Percentiles rank a stretch among this genome's conserved stretches.
Conservation (phyloP, 2,888 invertebrate species). For the Pyrochroa serraticornis region DNA sequence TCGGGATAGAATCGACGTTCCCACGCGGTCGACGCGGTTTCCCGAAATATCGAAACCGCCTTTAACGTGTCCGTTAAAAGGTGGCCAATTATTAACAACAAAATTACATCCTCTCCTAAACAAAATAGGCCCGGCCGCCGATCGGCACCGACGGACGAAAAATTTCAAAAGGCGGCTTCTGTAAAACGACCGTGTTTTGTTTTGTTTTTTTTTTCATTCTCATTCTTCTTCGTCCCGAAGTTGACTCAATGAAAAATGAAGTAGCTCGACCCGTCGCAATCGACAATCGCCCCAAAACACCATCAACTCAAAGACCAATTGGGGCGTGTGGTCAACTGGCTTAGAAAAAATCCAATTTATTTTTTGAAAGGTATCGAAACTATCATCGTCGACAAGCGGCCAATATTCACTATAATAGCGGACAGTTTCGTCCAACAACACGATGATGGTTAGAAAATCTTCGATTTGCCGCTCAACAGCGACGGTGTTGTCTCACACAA, state of each 20-base stretch:
- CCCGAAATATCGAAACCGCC: too few species aligned
- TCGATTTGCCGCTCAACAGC: constrained; percentile 14
- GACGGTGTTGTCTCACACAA: constrained; percentile 25
- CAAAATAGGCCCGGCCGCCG: constrained; percentile 15
- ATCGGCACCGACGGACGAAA: constrained; percentile 13
- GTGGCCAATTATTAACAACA: constrained; percentile 6
- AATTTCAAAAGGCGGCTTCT: constrained; percentile 31
- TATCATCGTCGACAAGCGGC: constrained; percentile 32
- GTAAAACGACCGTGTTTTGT: constrained; percentile 31
- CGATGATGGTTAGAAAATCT: neutral
- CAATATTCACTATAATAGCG: constrained; percentile 7
- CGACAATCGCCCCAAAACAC: constrained; percentile 30
- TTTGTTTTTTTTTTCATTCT: constrained; percentile 36
- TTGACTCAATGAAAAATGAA: constrained; percentile 55
- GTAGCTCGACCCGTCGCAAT: constrained; percentile 41
- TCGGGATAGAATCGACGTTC: too few species aligned
- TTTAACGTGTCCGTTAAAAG: neutral
- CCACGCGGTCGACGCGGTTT: too few species aligned
- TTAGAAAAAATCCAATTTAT: constrained; percentile 54
- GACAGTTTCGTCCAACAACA: too few species aligned
- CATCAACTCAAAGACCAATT: constrained; percentile 28
- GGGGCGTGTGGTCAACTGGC: constrained; percentile 35
- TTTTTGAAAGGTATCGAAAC: constrained; percentile 40
- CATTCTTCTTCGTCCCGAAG: constrained; percentile 41
- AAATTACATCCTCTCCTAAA: constrained; percentile 23